Evolutionary conservation across 2,113 vertebrate species (phyloP).

Genomic region (Tichodroma muraria): DNA sequence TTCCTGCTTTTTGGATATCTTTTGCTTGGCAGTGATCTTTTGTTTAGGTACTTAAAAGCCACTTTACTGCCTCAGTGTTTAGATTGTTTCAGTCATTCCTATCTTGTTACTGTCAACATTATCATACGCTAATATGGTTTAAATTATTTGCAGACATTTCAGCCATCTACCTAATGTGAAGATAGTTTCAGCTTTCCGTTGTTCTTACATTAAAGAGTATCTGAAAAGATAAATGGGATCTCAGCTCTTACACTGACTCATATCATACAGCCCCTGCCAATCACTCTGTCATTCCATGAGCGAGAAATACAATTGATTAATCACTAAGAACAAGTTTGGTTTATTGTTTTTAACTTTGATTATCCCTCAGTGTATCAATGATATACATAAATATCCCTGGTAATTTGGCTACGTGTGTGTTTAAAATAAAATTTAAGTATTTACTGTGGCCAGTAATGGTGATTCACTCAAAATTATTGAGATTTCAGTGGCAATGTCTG

Average conservation of each 20-base stretch:
- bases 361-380: neutral
- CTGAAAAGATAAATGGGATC: neutral
- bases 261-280: neutral
- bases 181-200: neutral
- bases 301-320: neutral
- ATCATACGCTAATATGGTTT: neutral
- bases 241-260: neutral
- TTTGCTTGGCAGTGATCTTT: constrained; percentile 26
- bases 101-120: constrained; percentile 28
- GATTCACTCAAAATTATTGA: neutral
- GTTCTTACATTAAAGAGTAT: neutral
- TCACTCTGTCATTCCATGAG: neutral
- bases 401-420: neutral
- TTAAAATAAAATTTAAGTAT: neutral
- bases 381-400: neutral
- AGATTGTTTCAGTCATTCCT: constrained; percentile 34
- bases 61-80: constrained; percentile 27
- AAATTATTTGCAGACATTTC: constrained; percentile 42
- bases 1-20: constrained; percentile 12
- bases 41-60: constrained; percentile 34
- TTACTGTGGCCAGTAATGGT: neutral
- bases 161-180: neutral
- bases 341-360: neutral
- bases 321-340: neutral
- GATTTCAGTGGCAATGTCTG: neutral